These are phyloP conservation scores for Mirounga angustirostris DNA, from an alignment of 2,113 vertebrate species.

Conservation along the genomic window DNA sequence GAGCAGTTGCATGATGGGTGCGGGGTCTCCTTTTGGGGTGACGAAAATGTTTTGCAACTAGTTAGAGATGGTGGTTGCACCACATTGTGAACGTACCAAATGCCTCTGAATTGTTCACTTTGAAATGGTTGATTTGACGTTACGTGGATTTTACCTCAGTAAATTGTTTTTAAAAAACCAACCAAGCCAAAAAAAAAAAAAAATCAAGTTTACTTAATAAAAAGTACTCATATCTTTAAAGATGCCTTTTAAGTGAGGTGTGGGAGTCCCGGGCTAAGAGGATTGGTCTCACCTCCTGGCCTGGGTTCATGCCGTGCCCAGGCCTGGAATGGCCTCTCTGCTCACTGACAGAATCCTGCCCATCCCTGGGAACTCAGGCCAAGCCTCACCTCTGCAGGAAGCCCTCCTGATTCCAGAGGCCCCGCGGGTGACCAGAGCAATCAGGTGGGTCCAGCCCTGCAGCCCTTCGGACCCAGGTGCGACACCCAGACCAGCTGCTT, in stretches of 20 bases:
- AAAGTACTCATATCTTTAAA: background rate
- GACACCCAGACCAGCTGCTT: background rate
- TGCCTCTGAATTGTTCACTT: background rate
- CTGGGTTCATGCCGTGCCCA: background rate
- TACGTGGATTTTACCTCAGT: slow-evolving; percentile 9
- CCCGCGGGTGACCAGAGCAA: rapidly evolving
- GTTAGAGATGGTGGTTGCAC: background rate
- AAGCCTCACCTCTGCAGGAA: background rate
- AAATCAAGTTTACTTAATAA: background rate
- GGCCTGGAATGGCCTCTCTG: background rate
- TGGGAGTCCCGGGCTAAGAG: background rate
- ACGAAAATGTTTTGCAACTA: background rate
- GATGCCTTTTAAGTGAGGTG: background rate
- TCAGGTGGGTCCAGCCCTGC: background rate
- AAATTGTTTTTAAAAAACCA: slow-evolving; percentile 52
- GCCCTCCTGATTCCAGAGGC: background rate
- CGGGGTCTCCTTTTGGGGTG: background rate
- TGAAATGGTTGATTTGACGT: background rate
- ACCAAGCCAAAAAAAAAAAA: background rate
- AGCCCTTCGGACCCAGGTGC: background rate
- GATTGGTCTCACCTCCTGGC: background rate
- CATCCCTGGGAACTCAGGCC: background rate
- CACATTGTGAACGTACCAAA: background rate
- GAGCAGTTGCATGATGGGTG: background rate
- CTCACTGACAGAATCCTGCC: background rate